These are phyloP conservation scores for Drosophila anomelani DNA, from an alignment of 2,888 invertebrate genomes.

Conservation along the genomic window DNA sequence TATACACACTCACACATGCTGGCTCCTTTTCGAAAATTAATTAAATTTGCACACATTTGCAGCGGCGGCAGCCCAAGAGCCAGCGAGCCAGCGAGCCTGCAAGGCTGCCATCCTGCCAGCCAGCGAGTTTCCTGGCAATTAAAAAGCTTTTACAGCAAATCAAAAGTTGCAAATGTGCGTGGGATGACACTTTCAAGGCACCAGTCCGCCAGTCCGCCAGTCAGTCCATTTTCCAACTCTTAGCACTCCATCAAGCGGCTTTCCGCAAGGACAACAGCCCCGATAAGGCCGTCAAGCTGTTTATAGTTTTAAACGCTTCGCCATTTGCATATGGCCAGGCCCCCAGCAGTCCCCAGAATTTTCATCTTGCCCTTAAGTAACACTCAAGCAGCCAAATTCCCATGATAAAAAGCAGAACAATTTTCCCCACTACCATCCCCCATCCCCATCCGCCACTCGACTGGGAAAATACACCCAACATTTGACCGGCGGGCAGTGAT, in stretches of 20 bases:
- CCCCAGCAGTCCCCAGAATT: slow-evolving; percentile 8
- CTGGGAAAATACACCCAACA: slow-evolving; percentile 18
- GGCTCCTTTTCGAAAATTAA: slow-evolving; percentile 72
- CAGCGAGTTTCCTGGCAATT: slow-evolving; percentile 61
- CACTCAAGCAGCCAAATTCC: slow-evolving; percentile 62
- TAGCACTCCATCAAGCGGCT: slow-evolving; percentile 15
- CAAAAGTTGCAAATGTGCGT: slow-evolving; percentile 65
- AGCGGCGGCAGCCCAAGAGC: slow-evolving; percentile 45
- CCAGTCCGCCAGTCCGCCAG: neutral
- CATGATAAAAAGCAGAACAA: slow-evolving; percentile 71
- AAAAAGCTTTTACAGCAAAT: slow-evolving; percentile 80
- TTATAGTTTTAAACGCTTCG: slow-evolving; percentile 60
- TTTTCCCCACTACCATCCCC: neutral
- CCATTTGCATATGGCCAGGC: slow-evolving; percentile 55
- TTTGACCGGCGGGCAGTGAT: slow-evolving; percentile 58
- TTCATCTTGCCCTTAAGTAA: slow-evolving; percentile 14
- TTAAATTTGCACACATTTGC: slow-evolving; percentile 79
- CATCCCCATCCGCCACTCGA: neutral
- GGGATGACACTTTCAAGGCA: slow-evolving; percentile 20
- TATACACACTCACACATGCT: slow-evolving; percentile 27
- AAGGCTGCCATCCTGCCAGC: slow-evolving; percentile 15
- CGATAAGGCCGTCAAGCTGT: slow-evolving; percentile 50
- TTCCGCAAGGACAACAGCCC: slow-evolving; percentile 1
- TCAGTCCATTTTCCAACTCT: slow-evolving; percentile 4
- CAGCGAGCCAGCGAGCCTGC: slow-evolving; percentile 3